A percentile compares a stretch with the other conserved stretches of the same genome.
Conservation (phyloP, 2,797 vertebrate genomes). For the Arrhamphus sclerolepis region DNA sequence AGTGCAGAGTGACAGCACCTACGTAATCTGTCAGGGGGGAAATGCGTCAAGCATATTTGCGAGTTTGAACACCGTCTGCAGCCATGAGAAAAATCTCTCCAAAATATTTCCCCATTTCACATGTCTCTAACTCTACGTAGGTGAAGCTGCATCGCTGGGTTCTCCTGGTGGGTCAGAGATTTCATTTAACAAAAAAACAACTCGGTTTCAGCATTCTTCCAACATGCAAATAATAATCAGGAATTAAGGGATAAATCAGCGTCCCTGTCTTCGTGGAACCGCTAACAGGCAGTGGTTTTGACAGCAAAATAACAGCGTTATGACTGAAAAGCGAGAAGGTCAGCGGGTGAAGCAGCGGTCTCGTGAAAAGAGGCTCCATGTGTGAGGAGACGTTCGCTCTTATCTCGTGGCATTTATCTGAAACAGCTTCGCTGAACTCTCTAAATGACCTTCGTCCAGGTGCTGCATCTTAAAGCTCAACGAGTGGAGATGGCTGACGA, state of each 20-base stretch:
- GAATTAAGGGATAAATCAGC: conserved; percentile 2
- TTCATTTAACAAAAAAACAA: too few relatives aligned
- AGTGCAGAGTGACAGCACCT: conserved; percentile 22
- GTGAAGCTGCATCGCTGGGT: neutral
- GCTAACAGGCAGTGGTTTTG: conserved; percentile 16
- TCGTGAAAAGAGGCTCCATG: neutral
- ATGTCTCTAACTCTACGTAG: conserved; percentile 14
- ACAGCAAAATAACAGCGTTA: conserved; percentile 16
- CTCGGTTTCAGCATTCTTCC: too few relatives aligned
- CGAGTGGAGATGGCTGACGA: too few relatives aligned
- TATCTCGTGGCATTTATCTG: too few relatives aligned
- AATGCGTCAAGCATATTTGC: conserved; percentile 71
- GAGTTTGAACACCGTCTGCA: conserved; percentile 68
- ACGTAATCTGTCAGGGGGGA: conserved; percentile 40
- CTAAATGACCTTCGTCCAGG: too few relatives aligned
- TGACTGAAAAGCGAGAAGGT: conserved; percentile 15
- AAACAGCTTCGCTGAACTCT: too few relatives aligned
- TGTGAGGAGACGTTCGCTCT: neutral
- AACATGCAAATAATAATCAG: conserved; percentile 31
- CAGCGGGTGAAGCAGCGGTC: conserved; percentile 11
- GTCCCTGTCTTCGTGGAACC: neutral
- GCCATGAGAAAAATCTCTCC: conserved; percentile 53
- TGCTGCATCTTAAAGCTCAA: too few relatives aligned
- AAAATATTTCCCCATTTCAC: conserved; percentile 25
- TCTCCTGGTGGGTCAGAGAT: too few relatives aligned